phyloP scores from a whole-genome alignment of 2,113 vertebrate genomes.

The Lathamus discolor region DNA sequence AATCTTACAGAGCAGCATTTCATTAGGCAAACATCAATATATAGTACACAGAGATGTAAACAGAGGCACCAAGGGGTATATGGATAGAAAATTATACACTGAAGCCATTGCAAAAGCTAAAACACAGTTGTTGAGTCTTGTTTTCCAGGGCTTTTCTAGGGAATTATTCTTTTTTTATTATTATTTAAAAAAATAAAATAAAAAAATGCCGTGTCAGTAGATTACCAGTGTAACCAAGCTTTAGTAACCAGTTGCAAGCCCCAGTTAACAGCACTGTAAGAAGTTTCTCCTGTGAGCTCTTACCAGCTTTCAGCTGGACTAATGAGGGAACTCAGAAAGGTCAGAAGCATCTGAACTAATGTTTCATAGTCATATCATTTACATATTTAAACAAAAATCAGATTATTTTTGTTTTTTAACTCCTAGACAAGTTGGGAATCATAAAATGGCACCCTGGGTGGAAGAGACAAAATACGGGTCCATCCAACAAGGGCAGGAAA shows the following conservation, averaged over 20 bases:
- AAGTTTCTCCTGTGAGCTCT: neutral
- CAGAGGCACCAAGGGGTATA: neutral
- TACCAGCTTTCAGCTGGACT: no score
- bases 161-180: neutral
- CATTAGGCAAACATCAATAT: slow-evolving; percentile 31
- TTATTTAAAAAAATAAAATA: neutral
- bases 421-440: neutral
- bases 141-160: neutral
- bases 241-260: neutral
- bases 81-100: neutral
- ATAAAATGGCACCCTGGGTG: accelerated
- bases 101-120: neutral
- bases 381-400: neutral
- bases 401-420: neutral
- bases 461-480: neutral
- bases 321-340: neutral
- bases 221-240: neutral
- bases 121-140: neutral
- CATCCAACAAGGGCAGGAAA: neutral
- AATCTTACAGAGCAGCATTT: slow-evolving; percentile 28
- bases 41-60: neutral
- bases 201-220: neutral
- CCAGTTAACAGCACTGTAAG: neutral
- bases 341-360: neutral
- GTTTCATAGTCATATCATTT: neutral